phyloP scores from a whole-genome alignment of 2,113 vertebrate species.

The Hoplias malabaricus region DNA sequence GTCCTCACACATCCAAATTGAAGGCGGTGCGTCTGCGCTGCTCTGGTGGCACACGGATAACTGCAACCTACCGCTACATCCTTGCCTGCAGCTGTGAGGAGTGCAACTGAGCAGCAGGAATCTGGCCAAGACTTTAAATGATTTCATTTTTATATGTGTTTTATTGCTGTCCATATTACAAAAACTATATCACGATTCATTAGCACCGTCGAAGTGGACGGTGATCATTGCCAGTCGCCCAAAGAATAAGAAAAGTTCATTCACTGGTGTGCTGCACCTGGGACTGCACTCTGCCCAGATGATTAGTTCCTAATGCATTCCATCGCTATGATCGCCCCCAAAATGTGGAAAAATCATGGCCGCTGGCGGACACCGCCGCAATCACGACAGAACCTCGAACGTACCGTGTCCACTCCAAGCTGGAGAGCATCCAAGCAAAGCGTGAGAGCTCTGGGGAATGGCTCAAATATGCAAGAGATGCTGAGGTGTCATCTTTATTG shows the following conservation, averaged over 20 bases:
- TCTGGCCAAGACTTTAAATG: slow-evolving; percentile 6
- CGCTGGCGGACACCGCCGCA: slow-evolving; percentile 29
- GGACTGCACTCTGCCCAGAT: slow-evolving; percentile 29
- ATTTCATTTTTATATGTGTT: slow-evolving; percentile 33
- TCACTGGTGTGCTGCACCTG: slow-evolving; percentile 13
- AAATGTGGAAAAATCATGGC: slow-evolving; percentile 39
- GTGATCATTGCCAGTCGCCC: not conserved
- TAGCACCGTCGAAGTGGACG: slow-evolving; percentile 32
- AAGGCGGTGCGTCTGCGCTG: slow-evolving; percentile 92
- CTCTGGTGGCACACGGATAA: slow-evolving; percentile 87
- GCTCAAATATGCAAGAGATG: not conserved
- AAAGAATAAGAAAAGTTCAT: slow-evolving; percentile 29
- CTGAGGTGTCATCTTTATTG: slow-evolving; percentile 16
- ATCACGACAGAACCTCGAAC: slow-evolving; percentile 13
- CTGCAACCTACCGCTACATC: slow-evolving; percentile 96
- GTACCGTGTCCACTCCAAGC: not conserved
- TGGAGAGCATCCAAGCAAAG: slow-evolving; percentile 33
- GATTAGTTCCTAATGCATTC: slow-evolving; percentile 49
- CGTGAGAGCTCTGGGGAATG: slow-evolving; percentile 26
- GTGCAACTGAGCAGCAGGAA: slow-evolving; percentile 78
- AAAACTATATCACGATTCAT: slow-evolving; percentile 46
- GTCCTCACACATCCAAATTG: slow-evolving; percentile 95
- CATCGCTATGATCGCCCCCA: slow-evolving; percentile 45
- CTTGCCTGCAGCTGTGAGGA: slow-evolving; percentile 95
- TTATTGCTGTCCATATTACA: slow-evolving; percentile 43